Percentiles rank a stretch among this genome's conserved stretches.
phyloP scores from a whole-genome alignment of 1,140 invertebrate species.

The Stegodyphus dumicola region DNA sequence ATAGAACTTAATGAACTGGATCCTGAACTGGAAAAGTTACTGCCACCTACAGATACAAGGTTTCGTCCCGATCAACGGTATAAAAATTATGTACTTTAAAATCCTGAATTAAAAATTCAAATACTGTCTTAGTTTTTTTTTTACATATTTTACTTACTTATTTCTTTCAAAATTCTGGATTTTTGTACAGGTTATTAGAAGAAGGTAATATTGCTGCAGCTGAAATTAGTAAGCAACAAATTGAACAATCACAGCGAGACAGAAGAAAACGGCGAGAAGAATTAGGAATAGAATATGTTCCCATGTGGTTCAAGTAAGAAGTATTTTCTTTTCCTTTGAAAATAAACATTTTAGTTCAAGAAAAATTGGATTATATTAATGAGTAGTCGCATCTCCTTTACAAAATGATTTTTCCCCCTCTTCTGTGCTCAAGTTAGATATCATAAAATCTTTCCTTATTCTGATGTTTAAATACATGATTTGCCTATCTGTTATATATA shows the following conservation, averaged over 20 bases:
- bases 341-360: not conserved
- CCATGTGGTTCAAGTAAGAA: slow-evolving; percentile 76
- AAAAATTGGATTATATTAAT: not conserved
- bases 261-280: slow-evolving; percentile 75
- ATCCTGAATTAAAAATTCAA: not conserved
- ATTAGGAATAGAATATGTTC: slow-evolving; percentile 70
- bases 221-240: slow-evolving; percentile 77
- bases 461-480: no score
- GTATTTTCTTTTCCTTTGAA: not conserved
- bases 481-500: no score
- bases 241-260: slow-evolving; percentile 79
- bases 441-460: no score
- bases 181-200: slow-evolving; percentile 72
- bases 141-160: no score
- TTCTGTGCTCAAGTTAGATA: no score
- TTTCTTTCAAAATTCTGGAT: not conserved
- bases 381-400: not conserved
- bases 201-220: slow-evolving; percentile 80
- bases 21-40: slow-evolving; percentile 73
- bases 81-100: not conserved
- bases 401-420: not conserved
- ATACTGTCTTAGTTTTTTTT: no score
- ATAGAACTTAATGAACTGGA: slow-evolving; percentile 86
- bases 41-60: slow-evolving; percentile 82
- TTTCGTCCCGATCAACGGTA: slow-evolving; percentile 74